These are phyloP conservation scores for Morelia viridis DNA, from an alignment of 2,797 vertebrate species.

Conservation along the genomic window DNA sequence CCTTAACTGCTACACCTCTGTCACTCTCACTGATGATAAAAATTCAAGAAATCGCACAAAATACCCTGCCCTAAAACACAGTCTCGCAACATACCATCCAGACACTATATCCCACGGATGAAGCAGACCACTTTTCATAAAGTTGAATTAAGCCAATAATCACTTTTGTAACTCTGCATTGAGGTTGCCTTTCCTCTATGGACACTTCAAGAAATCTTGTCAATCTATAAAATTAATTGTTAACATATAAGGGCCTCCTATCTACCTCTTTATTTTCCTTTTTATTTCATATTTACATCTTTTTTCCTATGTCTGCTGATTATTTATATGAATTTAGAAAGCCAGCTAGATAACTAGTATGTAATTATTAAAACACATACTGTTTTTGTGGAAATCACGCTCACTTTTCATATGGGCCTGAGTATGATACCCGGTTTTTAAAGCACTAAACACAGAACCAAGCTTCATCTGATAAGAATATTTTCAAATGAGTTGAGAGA, in stretches of 20 bases:
- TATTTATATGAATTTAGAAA: background rate
- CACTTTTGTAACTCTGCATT: background rate
- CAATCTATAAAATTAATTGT: background rate
- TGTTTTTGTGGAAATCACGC: background rate
- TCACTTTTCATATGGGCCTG: background rate
- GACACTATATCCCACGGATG: background rate
- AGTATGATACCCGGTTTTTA: background rate
- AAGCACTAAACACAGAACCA: background rate
- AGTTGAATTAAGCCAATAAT: background rate
- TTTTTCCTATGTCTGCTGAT: background rate
- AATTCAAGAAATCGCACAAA: background rate
- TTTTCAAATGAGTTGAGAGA: background rate
- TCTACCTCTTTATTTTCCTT: background rate
- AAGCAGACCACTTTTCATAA: background rate
- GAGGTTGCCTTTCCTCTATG: background rate
- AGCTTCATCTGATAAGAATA: background rate
- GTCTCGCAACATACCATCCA: background rate
- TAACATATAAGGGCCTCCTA: background rate
- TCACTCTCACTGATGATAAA: background rate
- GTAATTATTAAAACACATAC: background rate
- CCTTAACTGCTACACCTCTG: background rate
- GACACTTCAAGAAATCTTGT: accelerated
- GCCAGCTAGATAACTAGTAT: background rate
- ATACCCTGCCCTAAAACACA: background rate
- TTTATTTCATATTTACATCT: background rate